Evolutionary conservation across 1,140 invertebrate genomes (phyloP).

Genomic region (Drosophila repletoides): DNA sequence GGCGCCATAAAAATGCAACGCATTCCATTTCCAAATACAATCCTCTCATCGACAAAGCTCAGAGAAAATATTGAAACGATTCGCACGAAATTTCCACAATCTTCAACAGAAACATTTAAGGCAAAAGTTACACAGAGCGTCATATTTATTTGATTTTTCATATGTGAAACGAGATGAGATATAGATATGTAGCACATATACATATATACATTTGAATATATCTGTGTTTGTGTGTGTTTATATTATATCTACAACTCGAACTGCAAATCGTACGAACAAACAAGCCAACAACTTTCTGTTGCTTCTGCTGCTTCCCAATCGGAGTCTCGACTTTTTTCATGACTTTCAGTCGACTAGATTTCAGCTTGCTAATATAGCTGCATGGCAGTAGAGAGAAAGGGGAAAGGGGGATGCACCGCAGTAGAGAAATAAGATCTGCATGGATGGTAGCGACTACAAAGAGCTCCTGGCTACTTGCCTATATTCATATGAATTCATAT

Average conservation of each 20-base stretch:
- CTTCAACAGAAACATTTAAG: conserved; percentile 6
- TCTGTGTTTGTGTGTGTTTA: conserved; percentile 5
- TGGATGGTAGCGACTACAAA: conserved; percentile 35
- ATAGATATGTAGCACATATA: no score
- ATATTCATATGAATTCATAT: no score
- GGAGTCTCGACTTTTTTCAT: conserved; percentile 41
- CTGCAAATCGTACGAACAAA: conserved; percentile 70
- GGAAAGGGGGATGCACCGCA: neutral
- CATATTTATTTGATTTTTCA: conserved; percentile 23
- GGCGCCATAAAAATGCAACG: conserved; percentile 27
- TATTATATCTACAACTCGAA: conserved; percentile 44
- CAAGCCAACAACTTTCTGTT: conserved; percentile 34
- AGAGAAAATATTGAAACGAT: neutral
- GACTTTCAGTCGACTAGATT: conserved; percentile 51
- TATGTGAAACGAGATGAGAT: conserved; percentile 15
- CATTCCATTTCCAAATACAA: conserved; percentile 14
- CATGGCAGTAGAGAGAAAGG: neutral
- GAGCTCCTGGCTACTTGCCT: conserved; percentile 35
- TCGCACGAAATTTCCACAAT: conserved; percentile 15
- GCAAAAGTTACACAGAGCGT: conserved; percentile 10
- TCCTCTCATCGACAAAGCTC: conserved; percentile 3
- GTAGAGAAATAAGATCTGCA: neutral
- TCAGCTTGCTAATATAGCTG: conserved; percentile 59
- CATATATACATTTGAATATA: neutral
- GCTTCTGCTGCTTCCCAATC: conserved; percentile 15